phyloP scores from a whole-genome alignment of 2,888 invertebrate genomes.

The Corbicula japonica region DNA sequence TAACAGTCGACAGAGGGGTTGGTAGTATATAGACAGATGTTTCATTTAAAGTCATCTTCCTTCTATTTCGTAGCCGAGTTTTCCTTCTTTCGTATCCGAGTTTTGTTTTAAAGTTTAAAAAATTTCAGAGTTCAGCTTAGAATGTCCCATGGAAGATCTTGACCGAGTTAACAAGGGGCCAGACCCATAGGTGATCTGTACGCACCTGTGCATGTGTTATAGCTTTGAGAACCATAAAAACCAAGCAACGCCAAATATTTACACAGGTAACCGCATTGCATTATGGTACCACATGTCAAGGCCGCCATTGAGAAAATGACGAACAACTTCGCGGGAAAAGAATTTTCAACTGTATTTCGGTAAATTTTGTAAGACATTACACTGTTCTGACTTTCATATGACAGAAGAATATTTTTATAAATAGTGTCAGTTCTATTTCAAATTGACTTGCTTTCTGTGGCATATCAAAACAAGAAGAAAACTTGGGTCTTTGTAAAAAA shows the following conservation, averaged over 20 bases:
- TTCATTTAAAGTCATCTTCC: no score
- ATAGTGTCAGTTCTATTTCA: neutral
- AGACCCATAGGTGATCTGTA: no score
- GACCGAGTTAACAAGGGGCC: no score
- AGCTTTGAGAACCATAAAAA: slow-evolving; percentile 44
- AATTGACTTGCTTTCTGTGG: neutral
- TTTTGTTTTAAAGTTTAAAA: no score
- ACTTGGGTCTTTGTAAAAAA: slow-evolving; percentile 53
- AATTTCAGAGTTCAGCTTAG: no score
- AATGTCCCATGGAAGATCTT: no score
- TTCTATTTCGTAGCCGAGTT: no score
- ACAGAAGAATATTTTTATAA: neutral
- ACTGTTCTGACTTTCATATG: neutral
- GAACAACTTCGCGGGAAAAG: slow-evolving; percentile 66
- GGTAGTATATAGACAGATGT: no score
- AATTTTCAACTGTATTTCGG: slow-evolving; percentile 43
- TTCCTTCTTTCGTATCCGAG: no score
- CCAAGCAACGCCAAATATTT: slow-evolving; percentile 47
- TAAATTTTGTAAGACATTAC: slow-evolving; percentile 7
- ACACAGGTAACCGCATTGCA: slow-evolving; percentile 63
- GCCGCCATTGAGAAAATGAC: slow-evolving; percentile 62
- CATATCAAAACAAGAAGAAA: slow-evolving; percentile 2
- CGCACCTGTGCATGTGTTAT: no score
- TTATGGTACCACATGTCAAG: slow-evolving; percentile 70
- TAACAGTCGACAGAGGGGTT: no score